These are phyloP conservation scores for Watsonalla binaria DNA, from an alignment of 2,888 invertebrate genomes.

Conservation along the genomic window DNA sequence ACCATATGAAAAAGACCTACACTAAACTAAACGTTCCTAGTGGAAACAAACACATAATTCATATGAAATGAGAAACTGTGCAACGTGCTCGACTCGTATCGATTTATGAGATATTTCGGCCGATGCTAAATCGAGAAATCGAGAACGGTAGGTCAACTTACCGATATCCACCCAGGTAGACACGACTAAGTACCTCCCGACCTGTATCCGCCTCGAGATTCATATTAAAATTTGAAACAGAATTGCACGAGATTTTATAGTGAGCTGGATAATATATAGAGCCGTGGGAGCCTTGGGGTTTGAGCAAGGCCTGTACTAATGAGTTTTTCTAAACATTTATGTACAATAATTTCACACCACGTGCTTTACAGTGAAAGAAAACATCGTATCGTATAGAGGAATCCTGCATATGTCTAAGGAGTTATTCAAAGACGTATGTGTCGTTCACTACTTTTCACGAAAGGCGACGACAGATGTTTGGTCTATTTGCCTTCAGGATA, in stretches of 20 bases:
- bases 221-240: neutral
- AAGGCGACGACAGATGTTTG: too few relatives aligned
- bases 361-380: too few relatives aligned
- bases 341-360: too few relatives aligned
- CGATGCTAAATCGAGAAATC: slow-evolving; percentile 39
- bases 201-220: neutral
- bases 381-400: too few relatives aligned
- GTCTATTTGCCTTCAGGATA: too few relatives aligned
- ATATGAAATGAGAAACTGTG: neutral
- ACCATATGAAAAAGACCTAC: neutral
- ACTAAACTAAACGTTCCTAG: neutral
- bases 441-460: too few relatives aligned
- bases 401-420: too few relatives aligned
- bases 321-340: too few relatives aligned
- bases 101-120: slow-evolving; percentile 58
- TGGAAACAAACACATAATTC: neutral
- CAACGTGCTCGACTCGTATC: slow-evolving; percentile 31
- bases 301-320: too few relatives aligned
- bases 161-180: neutral
- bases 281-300: too few relatives aligned
- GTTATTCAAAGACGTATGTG: too few relatives aligned
- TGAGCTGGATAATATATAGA: neutral
- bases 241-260: neutral
- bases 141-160: slow-evolving; percentile 32
- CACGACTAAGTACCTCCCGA: neutral